Percentiles rank a stretch among this genome's conserved stretches.
Evolutionary conservation across 35 echinoderm and acorn worm genomes (phyloP).

Genomic region (Patiria miniata): DNA sequence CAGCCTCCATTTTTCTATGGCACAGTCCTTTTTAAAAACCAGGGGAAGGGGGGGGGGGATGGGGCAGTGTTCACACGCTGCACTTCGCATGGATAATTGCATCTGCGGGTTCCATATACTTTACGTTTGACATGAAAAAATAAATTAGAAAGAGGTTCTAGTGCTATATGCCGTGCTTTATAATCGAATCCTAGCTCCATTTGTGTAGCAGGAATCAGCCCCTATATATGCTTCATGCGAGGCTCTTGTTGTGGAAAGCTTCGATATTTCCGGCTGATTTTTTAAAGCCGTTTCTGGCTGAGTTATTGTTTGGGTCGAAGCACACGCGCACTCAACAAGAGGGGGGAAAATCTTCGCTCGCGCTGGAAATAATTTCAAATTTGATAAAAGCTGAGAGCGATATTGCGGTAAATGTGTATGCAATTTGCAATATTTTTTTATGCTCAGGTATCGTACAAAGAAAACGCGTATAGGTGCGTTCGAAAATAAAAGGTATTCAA

Average conservation of each 20-base stretch:
- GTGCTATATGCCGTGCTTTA: not conserved
- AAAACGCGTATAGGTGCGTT: too few species aligned
- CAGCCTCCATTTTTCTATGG: too few species aligned
- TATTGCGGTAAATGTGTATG: not conserved
- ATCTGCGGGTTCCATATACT: not conserved
- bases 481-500: too few species aligned
- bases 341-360: not conserved
- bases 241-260: not conserved
- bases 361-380: not conserved
- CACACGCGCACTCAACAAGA: too few species aligned
- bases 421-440: too few species aligned
- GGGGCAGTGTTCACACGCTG: constrained; percentile 2
- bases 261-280: not conserved
- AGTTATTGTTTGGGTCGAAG: not conserved
- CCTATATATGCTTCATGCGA: not conserved
- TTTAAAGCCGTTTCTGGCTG: not conserved
- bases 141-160: not conserved
- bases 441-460: too few species aligned
- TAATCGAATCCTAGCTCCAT: not conserved
- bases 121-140: not conserved
- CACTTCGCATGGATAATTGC: not conserved
- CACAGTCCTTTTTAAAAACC: too few species aligned
- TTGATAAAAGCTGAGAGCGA: constrained; percentile 6
- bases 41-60: too few species aligned
- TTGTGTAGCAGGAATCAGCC: not conserved